These are phyloP conservation scores for Pocillopora damicornis DNA, from an alignment of 64 coral and sea anemone genomes.

Conservation along the genomic window DNA sequence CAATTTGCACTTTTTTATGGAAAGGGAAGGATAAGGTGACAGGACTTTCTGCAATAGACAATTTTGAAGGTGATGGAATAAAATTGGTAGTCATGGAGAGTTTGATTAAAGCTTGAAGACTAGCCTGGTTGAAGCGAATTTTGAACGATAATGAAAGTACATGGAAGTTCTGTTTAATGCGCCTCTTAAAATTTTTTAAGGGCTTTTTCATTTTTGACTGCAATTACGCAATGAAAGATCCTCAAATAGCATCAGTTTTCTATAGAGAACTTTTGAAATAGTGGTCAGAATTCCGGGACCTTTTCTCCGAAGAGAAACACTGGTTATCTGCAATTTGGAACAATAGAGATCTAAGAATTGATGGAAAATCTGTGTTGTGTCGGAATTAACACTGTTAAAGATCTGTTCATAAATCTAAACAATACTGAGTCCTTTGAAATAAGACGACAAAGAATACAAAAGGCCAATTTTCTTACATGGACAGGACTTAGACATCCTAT, in stretches of 20 bases:
- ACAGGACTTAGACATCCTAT: not conserved
- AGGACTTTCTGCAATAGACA: not conserved
- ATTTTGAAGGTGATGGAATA: not conserved
- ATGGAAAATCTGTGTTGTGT: not conserved
- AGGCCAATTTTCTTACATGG: not conserved
- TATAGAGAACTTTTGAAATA: constrained; percentile 4
- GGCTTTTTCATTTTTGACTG: constrained; percentile 2
- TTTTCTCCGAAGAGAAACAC: not conserved
- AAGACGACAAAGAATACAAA: not conserved
- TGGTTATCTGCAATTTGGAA: constrained; percentile 1
- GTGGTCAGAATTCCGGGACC: constrained; percentile 12
- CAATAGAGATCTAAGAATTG: constrained; percentile 16
- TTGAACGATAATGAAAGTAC: not conserved
- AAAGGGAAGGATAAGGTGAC: constrained; percentile 15
- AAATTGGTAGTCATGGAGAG: constrained; percentile 25
- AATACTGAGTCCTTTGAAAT: constrained; percentile 1
- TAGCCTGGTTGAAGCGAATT: constrained; percentile 4
- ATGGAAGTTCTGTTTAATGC: constrained; percentile 7
- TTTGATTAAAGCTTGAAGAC: not conserved
- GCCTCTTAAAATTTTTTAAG: not conserved
- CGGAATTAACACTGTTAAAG: not conserved
- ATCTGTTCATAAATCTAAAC: not conserved
- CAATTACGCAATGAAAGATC: constrained; percentile 3
- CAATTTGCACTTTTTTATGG: not conserved
- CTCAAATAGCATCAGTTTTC: not conserved